Evolutionary conservation across 2,113 vertebrate genomes (phyloP).

Genomic region (Psilopsiagon aurifrons): DNA sequence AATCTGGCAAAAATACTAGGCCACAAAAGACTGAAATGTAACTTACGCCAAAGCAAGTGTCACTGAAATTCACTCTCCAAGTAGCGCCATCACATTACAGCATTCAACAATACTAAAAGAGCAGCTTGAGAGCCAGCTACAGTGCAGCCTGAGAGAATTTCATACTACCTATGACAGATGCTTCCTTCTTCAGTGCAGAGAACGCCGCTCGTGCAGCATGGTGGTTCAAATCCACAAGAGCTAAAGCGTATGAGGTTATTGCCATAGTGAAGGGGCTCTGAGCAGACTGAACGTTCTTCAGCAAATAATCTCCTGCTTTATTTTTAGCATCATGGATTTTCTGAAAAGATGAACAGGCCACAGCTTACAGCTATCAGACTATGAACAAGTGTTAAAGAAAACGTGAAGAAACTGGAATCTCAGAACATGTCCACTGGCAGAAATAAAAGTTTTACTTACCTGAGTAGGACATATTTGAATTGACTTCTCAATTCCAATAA

Average conservation of each 20-base stretch:
- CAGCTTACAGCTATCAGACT: not conserved
- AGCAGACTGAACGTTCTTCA: slow-evolving; percentile 57
- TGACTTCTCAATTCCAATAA: slow-evolving; percentile 83
- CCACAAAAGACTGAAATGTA: not conserved
- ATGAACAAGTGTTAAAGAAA: not conserved
- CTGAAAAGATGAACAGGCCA: slow-evolving; percentile 69
- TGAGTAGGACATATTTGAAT: slow-evolving; percentile 72
- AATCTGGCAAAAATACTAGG: not conserved
- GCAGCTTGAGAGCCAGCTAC: not conserved
- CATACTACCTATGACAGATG: slow-evolving; percentile 76
- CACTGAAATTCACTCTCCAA: not conserved
- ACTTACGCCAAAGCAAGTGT: not conserved
- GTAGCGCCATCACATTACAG: not conserved
- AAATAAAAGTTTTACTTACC: slow-evolving; percentile 65
- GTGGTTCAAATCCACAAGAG: slow-evolving; percentile 70
- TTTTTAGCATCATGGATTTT: slow-evolving; percentile 72
- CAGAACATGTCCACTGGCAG: not conserved
- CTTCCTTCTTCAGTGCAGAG: slow-evolving; percentile 73
- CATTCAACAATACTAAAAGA: not conserved
- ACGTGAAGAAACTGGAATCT: not conserved
- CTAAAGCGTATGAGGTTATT: slow-evolving; percentile 82
- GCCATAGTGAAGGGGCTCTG: slow-evolving; percentile 85
- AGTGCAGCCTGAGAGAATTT: not conserved
- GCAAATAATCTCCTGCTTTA: slow-evolving; percentile 78
- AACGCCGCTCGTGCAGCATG: not conserved